Conservation (phyloP, 2,797 vertebrate species). For the Dromococcyx pavoninus region DNA sequence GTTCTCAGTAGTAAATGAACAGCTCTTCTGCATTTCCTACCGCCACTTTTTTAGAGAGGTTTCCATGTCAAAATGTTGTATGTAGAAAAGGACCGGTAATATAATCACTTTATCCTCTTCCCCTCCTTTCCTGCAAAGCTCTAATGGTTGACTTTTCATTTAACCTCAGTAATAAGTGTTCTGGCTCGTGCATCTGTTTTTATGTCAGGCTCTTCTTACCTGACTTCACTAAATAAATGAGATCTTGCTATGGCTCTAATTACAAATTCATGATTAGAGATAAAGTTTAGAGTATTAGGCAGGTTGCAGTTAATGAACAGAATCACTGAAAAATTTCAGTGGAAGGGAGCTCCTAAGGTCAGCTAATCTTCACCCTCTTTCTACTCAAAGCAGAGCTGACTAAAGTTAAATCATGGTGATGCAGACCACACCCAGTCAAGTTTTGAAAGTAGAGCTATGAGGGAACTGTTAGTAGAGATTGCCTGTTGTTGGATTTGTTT, state of each 20-base stretch:
- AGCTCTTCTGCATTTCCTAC: background rate
- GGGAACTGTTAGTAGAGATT: background rate
- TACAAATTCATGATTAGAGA: background rate
- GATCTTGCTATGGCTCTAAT: background rate
- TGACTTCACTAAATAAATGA: background rate
- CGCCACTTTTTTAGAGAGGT: background rate
- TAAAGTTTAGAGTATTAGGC: background rate
- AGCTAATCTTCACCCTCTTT: background rate
- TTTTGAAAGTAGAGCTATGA: background rate
- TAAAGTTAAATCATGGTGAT: background rate
- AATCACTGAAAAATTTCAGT: background rate
- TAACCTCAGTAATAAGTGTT: background rate
- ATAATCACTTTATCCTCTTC: background rate
- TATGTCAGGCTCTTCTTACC: background rate
- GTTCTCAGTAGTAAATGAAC: background rate
- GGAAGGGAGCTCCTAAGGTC: background rate
- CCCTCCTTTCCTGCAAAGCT: background rate
- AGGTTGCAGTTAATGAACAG: background rate
- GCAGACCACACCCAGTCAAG: background rate
- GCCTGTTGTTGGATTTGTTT: background rate
- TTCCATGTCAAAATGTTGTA: background rate
- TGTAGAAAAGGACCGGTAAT: background rate
- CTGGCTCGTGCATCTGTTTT: background rate
- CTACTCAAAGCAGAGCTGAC: background rate
- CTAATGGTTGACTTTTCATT: background rate